Conservation (phyloP, 2,113 vertebrate species). For the Rattus rattus region DNA sequence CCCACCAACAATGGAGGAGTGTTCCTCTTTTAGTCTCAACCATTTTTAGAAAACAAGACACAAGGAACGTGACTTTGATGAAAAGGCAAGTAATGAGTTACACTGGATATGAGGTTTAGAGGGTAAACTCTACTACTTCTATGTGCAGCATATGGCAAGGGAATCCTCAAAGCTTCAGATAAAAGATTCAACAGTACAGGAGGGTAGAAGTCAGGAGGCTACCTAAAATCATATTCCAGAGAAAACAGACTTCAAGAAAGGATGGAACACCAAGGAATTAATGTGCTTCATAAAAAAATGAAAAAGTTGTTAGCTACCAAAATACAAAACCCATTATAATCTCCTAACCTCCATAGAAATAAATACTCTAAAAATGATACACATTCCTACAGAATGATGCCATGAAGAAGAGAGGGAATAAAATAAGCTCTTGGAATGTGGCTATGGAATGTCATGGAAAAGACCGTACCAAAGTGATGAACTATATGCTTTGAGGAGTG, state of each 20-base stretch:
- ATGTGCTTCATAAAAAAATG: neutral
- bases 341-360: neutral
- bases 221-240: neutral
- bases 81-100: neutral
- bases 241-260: neutral
- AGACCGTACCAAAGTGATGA: neutral
- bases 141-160: neutral
- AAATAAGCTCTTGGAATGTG: neutral
- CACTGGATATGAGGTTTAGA: neutral
- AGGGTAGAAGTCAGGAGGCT: neutral
- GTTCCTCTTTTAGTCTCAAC: neutral
- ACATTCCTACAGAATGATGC: neutral
- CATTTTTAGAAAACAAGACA: neutral
- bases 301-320: neutral
- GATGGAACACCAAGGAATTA: neutral
- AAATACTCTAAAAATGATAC: neutral
- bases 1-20: no score
- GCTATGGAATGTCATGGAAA: neutral
- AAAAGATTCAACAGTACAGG: neutral
- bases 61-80: neutral
- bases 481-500: neutral
- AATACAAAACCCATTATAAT: neutral
- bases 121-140: neutral
- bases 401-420: neutral
- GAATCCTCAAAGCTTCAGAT: neutral